Conservation (phyloP, 2,888 invertebrate genomes). For the Dolichopus griseipennis region DNA sequence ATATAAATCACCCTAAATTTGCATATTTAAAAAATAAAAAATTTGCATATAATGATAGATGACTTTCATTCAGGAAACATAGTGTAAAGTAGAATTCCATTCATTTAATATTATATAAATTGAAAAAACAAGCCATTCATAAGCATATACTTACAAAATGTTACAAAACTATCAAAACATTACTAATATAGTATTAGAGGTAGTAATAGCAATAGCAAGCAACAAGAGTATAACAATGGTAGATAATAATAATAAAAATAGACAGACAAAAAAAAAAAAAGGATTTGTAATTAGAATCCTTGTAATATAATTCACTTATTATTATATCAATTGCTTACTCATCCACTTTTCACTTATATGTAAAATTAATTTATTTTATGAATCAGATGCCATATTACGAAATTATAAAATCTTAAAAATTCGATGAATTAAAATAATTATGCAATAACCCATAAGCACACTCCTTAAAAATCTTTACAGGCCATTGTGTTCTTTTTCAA, state of each 20-base stretch:
- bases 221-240: background rate
- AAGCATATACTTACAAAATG: constrained; percentile 1
- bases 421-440: too few species aligned
- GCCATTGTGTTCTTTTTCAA: too few species aligned
- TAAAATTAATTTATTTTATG: too few species aligned
- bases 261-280: background rate
- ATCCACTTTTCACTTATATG: too few species aligned
- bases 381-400: too few species aligned
- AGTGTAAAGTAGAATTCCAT: background rate
- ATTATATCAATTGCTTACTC: too few species aligned
- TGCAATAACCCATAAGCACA: too few species aligned
- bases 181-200: too few species aligned
- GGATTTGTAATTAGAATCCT: constrained; percentile 1
- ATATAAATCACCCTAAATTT: background rate
- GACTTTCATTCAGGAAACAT: background rate
- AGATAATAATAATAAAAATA: background rate
- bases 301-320: background rate
- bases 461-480: too few species aligned
- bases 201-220: too few species aligned
- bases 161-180: background rate
- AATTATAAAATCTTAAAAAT: too few species aligned
- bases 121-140: background rate
- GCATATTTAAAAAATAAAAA: background rate
- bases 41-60: background rate
- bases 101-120: background rate